Percentiles rank a stretch among this genome's conserved stretches.
phyloP scores from a whole-genome alignment of 2,113 vertebrate species.

The Anser brachyrhynchus region DNA sequence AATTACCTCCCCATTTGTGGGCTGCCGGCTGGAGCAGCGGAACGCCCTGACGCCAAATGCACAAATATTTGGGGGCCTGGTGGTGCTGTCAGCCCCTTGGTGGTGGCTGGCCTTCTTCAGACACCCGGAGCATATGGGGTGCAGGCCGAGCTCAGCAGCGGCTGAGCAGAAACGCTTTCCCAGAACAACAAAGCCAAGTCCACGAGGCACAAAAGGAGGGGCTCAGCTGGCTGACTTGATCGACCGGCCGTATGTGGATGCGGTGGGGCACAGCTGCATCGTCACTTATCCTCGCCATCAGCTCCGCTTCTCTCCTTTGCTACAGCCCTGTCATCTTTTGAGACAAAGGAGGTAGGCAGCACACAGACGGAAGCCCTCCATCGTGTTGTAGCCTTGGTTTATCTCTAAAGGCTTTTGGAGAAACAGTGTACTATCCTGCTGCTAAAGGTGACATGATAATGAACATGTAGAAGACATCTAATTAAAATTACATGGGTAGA shows the following conservation, averaged over 20 bases:
- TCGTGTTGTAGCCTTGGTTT: neutral
- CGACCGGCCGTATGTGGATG: neutral
- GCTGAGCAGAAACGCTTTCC: neutral
- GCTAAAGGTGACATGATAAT: neutral
- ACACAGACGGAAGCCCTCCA: neutral
- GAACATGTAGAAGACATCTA: neutral
- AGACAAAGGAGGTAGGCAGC: neutral
- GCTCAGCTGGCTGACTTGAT: neutral
- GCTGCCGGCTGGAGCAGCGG: accelerated
- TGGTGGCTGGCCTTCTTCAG: neutral
- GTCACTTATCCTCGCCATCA: neutral
- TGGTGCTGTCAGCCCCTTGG: neutral
- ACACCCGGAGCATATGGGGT: neutral
- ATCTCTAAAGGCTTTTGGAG: neutral
- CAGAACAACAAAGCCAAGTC: neutral
- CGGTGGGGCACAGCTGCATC: neutral
- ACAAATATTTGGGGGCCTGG: neutral
- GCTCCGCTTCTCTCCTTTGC: neutral
- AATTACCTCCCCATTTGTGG: neutral
- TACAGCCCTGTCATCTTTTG: neutral
- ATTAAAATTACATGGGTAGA: neutral
- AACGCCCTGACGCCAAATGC: accelerated
- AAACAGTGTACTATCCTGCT: neutral
- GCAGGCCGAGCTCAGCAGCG: neutral
- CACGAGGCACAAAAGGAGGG: neutral